phyloP scores from a whole-genome alignment of 1,140 invertebrate species.

The Drosophila subobscura region DNA sequence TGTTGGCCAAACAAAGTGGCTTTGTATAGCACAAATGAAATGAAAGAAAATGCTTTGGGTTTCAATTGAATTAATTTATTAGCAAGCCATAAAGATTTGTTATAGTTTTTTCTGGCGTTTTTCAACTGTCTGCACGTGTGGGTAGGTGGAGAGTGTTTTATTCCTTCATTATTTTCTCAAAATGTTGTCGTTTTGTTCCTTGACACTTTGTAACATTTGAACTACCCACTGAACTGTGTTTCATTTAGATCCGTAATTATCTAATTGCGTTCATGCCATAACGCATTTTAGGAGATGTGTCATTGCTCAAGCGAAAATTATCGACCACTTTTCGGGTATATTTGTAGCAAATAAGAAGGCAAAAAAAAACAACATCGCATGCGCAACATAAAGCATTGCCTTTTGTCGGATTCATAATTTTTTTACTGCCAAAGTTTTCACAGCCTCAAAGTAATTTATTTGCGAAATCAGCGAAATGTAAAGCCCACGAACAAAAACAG shows the following conservation, averaged over 20 bases:
- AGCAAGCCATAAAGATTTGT: slow-evolving; percentile 22
- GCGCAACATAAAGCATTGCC: slow-evolving; percentile 62
- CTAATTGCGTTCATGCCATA: slow-evolving; percentile 46
- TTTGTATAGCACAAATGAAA: too few relatives aligned
- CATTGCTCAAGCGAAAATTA: slow-evolving; percentile 63
- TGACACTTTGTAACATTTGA: not conserved
- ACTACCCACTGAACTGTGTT: slow-evolving; percentile 7
- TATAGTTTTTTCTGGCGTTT: too few relatives aligned
- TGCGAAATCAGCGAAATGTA: slow-evolving; percentile 42
- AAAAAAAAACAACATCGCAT: slow-evolving; percentile 60
- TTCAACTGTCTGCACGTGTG: too few relatives aligned
- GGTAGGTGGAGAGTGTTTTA: not conserved
- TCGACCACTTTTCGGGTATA: slow-evolving; percentile 41
- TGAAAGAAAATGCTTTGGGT: slow-evolving; percentile 46
- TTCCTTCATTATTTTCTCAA: not conserved
- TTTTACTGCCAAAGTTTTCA: slow-evolving; percentile 62
- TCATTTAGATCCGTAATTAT: slow-evolving; percentile 60
- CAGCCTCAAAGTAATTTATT: slow-evolving; percentile 71
- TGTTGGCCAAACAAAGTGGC: slow-evolving; percentile 9
- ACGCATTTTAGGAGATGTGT: slow-evolving; percentile 12
- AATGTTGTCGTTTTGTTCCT: too few relatives aligned
- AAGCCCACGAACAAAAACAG: slow-evolving; percentile 15
- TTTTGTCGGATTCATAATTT: slow-evolving; percentile 32
- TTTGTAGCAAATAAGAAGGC: slow-evolving; percentile 65
- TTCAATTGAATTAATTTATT: slow-evolving; percentile 45